Evolutionary conservation across 1,140 invertebrate genomes (phyloP).

Genomic region (Bombyx mori): DNA sequence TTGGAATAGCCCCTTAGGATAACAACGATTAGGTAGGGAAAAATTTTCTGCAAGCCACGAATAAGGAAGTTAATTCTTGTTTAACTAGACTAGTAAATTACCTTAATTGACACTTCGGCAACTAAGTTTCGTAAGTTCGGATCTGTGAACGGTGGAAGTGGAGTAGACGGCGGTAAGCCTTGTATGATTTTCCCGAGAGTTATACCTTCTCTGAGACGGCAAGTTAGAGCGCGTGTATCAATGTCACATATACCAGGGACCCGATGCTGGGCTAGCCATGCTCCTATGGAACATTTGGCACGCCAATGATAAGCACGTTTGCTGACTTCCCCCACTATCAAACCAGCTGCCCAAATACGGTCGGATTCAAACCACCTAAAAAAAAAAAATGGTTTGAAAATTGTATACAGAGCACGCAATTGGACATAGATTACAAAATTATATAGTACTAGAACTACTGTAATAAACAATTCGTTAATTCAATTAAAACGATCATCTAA

Average conservation of each 20-base stretch:
- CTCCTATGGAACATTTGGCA: constrained; percentile 79
- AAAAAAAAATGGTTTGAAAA: too few relatives aligned
- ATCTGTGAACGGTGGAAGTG: constrained; percentile 73
- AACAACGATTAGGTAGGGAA: too few relatives aligned
- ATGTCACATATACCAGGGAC: constrained; percentile 92
- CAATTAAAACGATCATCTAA: too few relatives aligned
- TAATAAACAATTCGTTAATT: too few relatives aligned
- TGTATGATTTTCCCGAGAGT: constrained; percentile 85
- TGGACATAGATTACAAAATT: too few relatives aligned
- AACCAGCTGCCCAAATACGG: constrained; percentile 91
- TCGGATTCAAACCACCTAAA: constrained; percentile 91
- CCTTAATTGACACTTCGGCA: constrained; percentile 88
- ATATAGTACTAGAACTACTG: too few relatives aligned
- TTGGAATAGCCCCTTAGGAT: too few relatives aligned
- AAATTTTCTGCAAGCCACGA: neutral
- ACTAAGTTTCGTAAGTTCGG: constrained; percentile 94
- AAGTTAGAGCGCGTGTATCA: constrained; percentile 91
- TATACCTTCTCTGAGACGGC: constrained; percentile 88
- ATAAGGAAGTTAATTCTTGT: neutral
- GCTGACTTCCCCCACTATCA: constrained; percentile 94
- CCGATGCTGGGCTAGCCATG: constrained; percentile 86
- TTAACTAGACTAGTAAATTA: constrained; percentile 37
- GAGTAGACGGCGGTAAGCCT: constrained; percentile 52
- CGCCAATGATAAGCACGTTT: constrained; percentile 93
- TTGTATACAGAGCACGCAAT: too few relatives aligned